Conservation (phyloP, 1,140 invertebrate genomes). For the Aradophagus sp. region DNA sequence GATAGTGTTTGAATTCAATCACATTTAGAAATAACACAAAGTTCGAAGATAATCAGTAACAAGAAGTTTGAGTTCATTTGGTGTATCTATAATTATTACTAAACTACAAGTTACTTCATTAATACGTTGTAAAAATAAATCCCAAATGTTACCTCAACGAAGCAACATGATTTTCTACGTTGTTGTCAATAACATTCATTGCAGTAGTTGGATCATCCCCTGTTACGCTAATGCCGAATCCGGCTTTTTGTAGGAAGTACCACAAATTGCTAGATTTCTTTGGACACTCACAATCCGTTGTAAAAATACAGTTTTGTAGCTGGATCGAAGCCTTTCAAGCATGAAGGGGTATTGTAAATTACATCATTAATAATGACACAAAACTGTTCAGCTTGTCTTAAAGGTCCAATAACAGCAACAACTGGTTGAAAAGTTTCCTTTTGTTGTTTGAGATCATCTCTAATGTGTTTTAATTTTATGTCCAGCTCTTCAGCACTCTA, state of each 20-base stretch:
- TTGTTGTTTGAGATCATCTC: conserved; percentile 38
- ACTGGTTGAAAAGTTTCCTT: no score
- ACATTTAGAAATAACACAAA: neutral
- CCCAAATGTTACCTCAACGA: no score
- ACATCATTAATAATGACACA: no score
- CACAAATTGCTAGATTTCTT: conserved; percentile 12
- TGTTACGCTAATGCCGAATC: conserved; percentile 3
- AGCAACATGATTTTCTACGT: neutral
- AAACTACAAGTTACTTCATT: conserved; percentile 3
- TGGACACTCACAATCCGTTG: conserved; percentile 10
- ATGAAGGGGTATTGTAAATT: neutral
- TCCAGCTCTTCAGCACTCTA: no score
- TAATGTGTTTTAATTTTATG: no score
- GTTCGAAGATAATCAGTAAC: conserved; percentile 11
- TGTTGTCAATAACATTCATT: conserved; percentile 6
- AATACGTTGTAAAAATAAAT: conserved; percentile 7
- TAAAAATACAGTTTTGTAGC: conserved; percentile 15
- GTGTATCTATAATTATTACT: conserved; percentile 2
- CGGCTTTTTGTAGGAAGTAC: conserved; percentile 25
- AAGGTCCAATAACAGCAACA: no score
- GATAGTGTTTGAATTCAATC: conserved; percentile 17
- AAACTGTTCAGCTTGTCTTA: no score
- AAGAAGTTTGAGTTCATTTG: conserved; percentile 2
- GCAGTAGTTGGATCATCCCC: conserved; percentile 3
- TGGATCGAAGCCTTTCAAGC: conserved; percentile 2